Evolutionary conservation across 2,113 vertebrate species (phyloP), one percentile per base, ranked within the genome.

Genomic region (Dermatemys mawii): DNA sequence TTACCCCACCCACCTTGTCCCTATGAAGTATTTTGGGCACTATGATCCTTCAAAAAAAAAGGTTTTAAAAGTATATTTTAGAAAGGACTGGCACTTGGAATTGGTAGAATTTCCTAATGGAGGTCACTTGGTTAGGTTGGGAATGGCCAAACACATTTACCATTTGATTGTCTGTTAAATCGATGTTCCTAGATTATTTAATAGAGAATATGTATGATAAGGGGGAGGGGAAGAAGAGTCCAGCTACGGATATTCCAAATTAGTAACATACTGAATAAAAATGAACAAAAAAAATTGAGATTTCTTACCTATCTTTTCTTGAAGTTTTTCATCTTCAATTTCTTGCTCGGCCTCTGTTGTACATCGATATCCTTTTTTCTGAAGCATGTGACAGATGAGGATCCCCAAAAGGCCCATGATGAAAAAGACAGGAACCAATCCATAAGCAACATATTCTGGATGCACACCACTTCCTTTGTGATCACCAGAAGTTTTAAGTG

Each of bases 321-420:
- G 98, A 84, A 98, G 96, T 70, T 98, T 98, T 78, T 98, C 98
- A 11, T 97, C 98, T 60, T 98, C 98, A 32, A 93, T 53, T 0
- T 96, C 96, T 63, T 98, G 95, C 83, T 99, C 98, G 0, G 98
- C 97, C 87, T 99, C 98, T 0, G 99, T 99, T 41, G 99, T 99
- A 97, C 99, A 99, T 32, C 99, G 99, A 96, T 99, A 99, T 67
- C 99, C 99, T 93, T 99, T 99, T 94, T 98, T 99, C 98, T 99
- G 99, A 82, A 99, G 97, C 84, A 99, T 90, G 86, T 99, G 99
- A 92, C 99, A 99, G 98, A 99, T 98, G 46, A 99, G 96, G 86
- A 99, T 98, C 1, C 99, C 99, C 49, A 99, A 90, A 41, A 99
- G 98, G 49, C 99, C 99, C 97, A 99, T 98, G 67, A 99, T 97